Evolutionary conservation across 2,113 vertebrate species (phyloP).

Genomic region (Chionodraco myersi): DNA sequence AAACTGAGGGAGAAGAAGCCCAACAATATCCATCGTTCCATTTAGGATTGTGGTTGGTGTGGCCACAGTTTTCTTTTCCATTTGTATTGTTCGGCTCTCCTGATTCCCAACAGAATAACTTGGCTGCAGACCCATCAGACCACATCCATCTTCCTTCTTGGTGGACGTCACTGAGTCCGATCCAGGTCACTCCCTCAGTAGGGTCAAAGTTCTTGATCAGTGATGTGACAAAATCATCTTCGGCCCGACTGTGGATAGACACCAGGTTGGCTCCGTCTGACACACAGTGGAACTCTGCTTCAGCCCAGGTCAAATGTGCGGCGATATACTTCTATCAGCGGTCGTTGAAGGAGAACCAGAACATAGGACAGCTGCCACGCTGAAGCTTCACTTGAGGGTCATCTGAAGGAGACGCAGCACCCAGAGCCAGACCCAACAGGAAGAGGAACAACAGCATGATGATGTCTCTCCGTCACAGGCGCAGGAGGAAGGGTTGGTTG

Average conservation of each 20-base stretch:
- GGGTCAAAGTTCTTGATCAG: constrained; percentile 1
- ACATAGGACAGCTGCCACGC: constrained; percentile 5
- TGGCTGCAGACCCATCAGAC: background rate
- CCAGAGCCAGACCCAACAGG: constrained; percentile 31
- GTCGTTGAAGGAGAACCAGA: constrained; percentile 32
- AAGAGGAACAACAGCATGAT: constrained; percentile 38
- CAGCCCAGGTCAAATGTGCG: background rate
- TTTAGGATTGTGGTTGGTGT: background rate
- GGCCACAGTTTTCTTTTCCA: background rate
- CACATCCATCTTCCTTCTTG: constrained; percentile 4
- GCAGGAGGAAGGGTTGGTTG: background rate
- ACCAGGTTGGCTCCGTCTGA: constrained; percentile 17
- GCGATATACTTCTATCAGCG: constrained; percentile 39
- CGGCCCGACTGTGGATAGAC: constrained; percentile 24
- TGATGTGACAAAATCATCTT: background rate
- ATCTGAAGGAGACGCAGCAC: constrained; percentile 9
- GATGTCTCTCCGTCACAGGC: background rate
- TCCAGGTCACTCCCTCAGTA: accelerated
- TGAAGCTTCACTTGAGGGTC: background rate
- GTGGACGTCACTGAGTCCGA: constrained; percentile 32
- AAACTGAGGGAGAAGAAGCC: background rate
- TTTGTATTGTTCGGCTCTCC: background rate
- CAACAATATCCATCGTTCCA: no score
- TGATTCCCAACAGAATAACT: accelerated
- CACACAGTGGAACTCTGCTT: constrained; percentile 49